These are phyloP conservation scores for Gasterosteus nipponicus DNA, from an alignment of 2,113 vertebrate genomes.

Conservation along the genomic window DNA sequence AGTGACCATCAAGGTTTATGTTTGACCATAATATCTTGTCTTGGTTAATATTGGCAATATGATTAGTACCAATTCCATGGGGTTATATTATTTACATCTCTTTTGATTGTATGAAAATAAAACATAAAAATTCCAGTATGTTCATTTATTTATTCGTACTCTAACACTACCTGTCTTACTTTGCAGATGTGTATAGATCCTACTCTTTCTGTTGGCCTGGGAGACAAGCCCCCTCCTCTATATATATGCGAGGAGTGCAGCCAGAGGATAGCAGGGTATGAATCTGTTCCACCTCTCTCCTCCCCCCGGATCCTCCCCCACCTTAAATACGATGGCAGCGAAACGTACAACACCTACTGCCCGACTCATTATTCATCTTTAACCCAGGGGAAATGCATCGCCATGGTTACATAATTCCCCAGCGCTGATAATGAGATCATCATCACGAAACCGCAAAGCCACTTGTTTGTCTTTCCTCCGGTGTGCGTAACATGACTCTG, in stretches of 20 bases:
- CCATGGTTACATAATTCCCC: conserved; percentile 73
- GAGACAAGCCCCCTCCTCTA: conserved; percentile 97
- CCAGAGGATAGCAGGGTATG: conserved; percentile 95
- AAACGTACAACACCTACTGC: conserved; percentile 51
- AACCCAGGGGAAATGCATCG: conserved; percentile 60
- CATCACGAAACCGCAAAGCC: conserved; percentile 55
- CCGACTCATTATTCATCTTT: conserved; percentile 58
- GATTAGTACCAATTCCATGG: background rate
- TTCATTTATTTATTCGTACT: background rate
- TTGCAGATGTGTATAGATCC: conserved; percentile 99
- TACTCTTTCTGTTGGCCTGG: conserved; percentile 94
- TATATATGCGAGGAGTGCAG: conserved; percentile 99
- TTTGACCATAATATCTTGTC: background rate
- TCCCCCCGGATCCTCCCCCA: conserved; percentile 16
- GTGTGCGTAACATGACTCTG: conserved; percentile 12
- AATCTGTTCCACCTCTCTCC: conserved; percentile 29
- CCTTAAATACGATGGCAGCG: conserved; percentile 28
- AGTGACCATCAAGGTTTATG: background rate
- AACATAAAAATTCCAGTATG: background rate
- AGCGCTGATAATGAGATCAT: conserved; percentile 69
- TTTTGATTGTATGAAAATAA: conserved; percentile 3
- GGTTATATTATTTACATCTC: background rate
- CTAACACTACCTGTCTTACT: conserved; percentile 38
- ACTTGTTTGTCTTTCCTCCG: conserved; percentile 51
- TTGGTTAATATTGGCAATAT: background rate